phyloP scores from a whole-genome alignment of 2,888 invertebrate genomes.

The Pristionchus maxplancki region DNA sequence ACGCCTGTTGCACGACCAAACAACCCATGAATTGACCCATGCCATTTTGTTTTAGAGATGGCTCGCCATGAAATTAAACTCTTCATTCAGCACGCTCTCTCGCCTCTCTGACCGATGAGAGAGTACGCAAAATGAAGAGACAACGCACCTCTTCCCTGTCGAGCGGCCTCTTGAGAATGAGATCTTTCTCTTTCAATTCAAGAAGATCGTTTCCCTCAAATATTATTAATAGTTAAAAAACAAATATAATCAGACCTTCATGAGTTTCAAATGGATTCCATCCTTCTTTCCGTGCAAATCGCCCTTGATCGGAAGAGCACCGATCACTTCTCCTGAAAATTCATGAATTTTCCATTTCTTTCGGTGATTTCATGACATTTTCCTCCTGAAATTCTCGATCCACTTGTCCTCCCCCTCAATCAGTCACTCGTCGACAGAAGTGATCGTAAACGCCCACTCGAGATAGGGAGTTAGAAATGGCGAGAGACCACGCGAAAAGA shows the following conservation, averaged over 20 bases:
- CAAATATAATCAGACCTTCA: background rate
- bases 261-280: slow-evolving; percentile 8
- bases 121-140: too few relatives aligned
- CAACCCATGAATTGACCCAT: too few relatives aligned
- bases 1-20: slow-evolving; percentile 8
- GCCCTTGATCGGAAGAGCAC: background rate
- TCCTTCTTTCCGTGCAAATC: background rate
- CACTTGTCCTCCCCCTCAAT: slow-evolving; percentile 21
- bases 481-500: background rate
- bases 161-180: slow-evolving; percentile 66
- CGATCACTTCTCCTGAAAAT: slow-evolving; percentile 33
- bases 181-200: slow-evolving; percentile 64
- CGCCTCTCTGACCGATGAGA: background rate
- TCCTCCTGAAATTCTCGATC: background rate
- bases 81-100: too few relatives aligned
- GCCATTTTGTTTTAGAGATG: too few relatives aligned
- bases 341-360: background rate
- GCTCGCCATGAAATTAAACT: too few relatives aligned
- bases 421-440: slow-evolving; percentile 40
- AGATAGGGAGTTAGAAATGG: background rate
- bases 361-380: background rate
- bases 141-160: slow-evolving; percentile 71
- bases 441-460: slow-evolving; percentile 14
- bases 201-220: slow-evolving; percentile 70
- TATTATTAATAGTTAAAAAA: slow-evolving; percentile 43